Evolutionary conservation across 2,113 vertebrate genomes (phyloP).

Genomic region (Nicator chloris): DNA sequence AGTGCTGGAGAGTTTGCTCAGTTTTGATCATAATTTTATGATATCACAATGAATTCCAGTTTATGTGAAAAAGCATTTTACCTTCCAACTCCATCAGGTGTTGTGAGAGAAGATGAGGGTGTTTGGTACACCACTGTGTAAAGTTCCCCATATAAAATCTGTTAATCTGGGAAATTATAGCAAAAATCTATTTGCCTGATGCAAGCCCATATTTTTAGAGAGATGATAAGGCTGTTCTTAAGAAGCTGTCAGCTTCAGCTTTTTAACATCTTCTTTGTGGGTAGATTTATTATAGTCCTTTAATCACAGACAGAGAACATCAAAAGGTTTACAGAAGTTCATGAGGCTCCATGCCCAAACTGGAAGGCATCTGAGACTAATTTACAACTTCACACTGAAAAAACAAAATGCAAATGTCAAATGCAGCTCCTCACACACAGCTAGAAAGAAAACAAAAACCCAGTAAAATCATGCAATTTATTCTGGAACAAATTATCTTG

Average conservation of each 20-base stretch:
- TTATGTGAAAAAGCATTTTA: not conserved
- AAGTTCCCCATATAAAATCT: not conserved
- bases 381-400: not conserved
- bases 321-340: constrained; percentile 4
- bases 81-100: not conserved
- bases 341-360: not conserved
- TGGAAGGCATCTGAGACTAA: not conserved
- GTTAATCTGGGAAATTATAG: not conserved
- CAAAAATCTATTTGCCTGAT: not conserved
- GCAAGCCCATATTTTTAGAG: not conserved
- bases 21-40: not conserved
- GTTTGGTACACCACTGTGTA: rapidly evolving
- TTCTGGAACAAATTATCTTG: not conserved
- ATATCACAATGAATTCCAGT: not conserved
- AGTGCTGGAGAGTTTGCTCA: not conserved
- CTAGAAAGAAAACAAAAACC: not conserved
- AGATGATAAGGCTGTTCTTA: not conserved
- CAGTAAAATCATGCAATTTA: not conserved
- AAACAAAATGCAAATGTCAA: constrained; percentile 14
- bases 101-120: not conserved
- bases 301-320: constrained; percentile 2
- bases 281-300: not conserved
- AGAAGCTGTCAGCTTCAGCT: not conserved
- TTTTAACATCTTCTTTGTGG: not conserved
- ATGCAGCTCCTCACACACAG: not conserved